Conservation (phyloP, 2,888 invertebrate species). For the Margaritifera margaritifera region DNA sequence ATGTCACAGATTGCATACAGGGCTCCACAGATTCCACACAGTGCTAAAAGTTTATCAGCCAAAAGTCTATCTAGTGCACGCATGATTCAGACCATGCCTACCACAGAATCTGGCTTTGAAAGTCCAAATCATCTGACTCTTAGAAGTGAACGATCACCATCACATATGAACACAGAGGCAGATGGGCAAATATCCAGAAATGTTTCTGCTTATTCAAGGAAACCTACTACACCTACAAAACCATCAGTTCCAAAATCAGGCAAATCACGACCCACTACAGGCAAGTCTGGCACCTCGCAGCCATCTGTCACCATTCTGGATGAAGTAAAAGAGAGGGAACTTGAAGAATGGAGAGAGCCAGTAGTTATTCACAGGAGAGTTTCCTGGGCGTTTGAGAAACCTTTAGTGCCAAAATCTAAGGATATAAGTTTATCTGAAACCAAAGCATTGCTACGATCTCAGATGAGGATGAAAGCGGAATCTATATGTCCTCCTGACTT, state of each 20-base stretch:
- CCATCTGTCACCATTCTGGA: constrained; percentile 53
- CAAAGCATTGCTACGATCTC: constrained; percentile 67
- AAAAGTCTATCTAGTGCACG: constrained; percentile 58
- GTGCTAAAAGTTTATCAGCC: constrained; percentile 65
- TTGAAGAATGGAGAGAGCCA: constrained; percentile 34
- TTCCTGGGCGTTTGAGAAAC: constrained; percentile 71
- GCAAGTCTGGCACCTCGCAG: constrained; percentile 49
- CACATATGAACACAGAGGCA: constrained; percentile 3
- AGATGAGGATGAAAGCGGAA: constrained; percentile 66
- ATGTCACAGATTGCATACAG: constrained; percentile 46
- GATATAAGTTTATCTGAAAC: constrained; percentile 66
- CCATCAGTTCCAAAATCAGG: constrained; percentile 38
- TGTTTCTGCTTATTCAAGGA: constrained; percentile 25
- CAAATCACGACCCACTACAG: constrained; percentile 44
- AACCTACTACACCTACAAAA: constrained; percentile 37
- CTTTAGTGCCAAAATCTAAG: constrained; percentile 53
- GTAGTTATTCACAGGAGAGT: constrained; percentile 52
- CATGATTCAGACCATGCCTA: constrained; percentile 51
- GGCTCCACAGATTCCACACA: constrained; percentile 62
- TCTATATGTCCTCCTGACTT: constrained; percentile 68
- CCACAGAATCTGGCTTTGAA: constrained; percentile 22
- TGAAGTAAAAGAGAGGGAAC: constrained; percentile 45
- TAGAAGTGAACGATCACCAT: neutral
- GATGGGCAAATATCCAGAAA: constrained; percentile 10
- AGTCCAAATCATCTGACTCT: constrained; percentile 6